Evolutionary conservation across 2,888 invertebrate species (phyloP).

Genomic region (Antheraea yamamai): DNA sequence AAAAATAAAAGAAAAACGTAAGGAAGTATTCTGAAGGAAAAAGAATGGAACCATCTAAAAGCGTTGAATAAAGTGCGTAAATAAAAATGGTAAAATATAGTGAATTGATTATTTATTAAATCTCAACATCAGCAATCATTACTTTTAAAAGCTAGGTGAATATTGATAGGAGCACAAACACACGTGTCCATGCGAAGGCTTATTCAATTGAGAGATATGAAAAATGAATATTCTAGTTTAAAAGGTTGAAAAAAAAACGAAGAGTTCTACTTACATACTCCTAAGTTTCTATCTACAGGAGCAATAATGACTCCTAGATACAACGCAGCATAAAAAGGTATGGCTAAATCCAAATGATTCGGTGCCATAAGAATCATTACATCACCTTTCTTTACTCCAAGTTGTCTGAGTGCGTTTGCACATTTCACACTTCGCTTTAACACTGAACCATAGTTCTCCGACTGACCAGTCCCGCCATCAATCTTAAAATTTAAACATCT

Average conservation of each 20-base stretch:
- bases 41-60: too few relatives aligned
- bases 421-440: slow-evolving; percentile 55
- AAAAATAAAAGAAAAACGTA: too few relatives aligned
- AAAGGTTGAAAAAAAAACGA: neutral
- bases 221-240: too few relatives aligned
- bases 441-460: slow-evolving; percentile 57
- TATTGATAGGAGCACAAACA: too few relatives aligned
- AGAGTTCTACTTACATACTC: slow-evolving; percentile 47
- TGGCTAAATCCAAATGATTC: slow-evolving; percentile 63
- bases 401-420: slow-evolving; percentile 55
- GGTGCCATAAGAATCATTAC: slow-evolving; percentile 70
- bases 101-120: too few relatives aligned
- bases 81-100: too few relatives aligned
- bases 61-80: too few relatives aligned
- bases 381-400: slow-evolving; percentile 64
- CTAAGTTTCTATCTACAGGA: slow-evolving; percentile 48
- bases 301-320: slow-evolving; percentile 66
- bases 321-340: slow-evolving; percentile 71
- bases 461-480: slow-evolving; percentile 54
- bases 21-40: too few relatives aligned
- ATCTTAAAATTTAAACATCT: slow-evolving; percentile 32
- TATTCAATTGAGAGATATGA: too few relatives aligned
- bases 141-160: too few relatives aligned
- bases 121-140: too few relatives aligned
- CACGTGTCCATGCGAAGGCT: too few relatives aligned